Percentiles rank a stretch among this genome's conserved stretches.
Conservation (phyloP, 2,113 vertebrate genomes). For the Clarias magur region DNA sequence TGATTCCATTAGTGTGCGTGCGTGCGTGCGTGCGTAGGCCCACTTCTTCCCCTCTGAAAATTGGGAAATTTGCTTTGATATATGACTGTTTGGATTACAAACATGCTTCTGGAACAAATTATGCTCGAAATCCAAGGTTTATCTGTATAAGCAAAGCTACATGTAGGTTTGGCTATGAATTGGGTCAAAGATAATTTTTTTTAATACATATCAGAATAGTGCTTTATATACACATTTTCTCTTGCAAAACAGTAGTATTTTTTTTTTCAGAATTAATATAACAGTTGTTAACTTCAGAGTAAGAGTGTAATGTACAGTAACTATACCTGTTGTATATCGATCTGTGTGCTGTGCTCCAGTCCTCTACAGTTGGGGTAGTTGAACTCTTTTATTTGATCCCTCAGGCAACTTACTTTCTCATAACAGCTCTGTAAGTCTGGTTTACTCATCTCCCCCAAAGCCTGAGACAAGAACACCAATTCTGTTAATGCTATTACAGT, state of each 20-base stretch:
- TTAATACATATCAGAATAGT: not conserved
- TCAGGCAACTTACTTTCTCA: constrained; percentile 75
- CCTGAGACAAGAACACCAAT: constrained; percentile 60
- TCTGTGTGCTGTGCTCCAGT: constrained; percentile 85
- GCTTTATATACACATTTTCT: not conserved
- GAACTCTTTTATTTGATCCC: constrained; percentile 79
- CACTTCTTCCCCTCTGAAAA: too few species aligned
- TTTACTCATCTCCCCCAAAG: constrained; percentile 67
- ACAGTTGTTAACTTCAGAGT: not conserved
- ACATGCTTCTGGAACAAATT: too few species aligned
- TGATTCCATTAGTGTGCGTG: too few species aligned
- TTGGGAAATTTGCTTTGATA: too few species aligned
- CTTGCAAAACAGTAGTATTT: not conserved
- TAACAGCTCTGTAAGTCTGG: constrained; percentile 84
- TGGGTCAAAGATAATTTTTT: not conserved
- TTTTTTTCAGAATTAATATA: not conserved
- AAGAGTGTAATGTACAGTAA: not conserved
- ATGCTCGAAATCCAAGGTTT: too few species aligned
- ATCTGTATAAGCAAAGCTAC: not conserved
- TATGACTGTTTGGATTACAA: too few species aligned
- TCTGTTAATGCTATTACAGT: too few species aligned
- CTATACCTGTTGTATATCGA: constrained; percentile 87
- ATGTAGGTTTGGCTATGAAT: not conserved
- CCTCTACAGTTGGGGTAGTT: constrained; percentile 73
- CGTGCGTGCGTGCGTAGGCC: too few species aligned